A percentile compares a stretch with the other conserved stretches of the same genome.
Evolutionary conservation across 2,888 invertebrate genomes (phyloP).

Genomic region (Cylindroiulus punctatus): DNA sequence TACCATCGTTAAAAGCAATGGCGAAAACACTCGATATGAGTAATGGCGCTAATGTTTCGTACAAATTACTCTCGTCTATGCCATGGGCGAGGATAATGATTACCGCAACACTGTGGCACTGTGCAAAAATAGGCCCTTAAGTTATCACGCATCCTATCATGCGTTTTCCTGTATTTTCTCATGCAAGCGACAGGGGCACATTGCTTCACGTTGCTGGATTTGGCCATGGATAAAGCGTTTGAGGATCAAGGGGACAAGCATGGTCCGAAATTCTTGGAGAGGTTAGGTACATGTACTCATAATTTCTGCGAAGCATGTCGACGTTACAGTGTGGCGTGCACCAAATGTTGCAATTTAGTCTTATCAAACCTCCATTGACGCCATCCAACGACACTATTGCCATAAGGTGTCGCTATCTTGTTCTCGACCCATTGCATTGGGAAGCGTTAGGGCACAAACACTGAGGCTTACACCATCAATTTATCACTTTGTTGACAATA

Average conservation of each 20-base stretch:
- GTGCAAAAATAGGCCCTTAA: slow-evolving; percentile 29
- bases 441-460: slow-evolving; percentile 17
- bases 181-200: neutral
- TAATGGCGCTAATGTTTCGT: slow-evolving; percentile 45
- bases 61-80: slow-evolving; percentile 13
- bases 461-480: slow-evolving; percentile 4
- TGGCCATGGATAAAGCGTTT: neutral
- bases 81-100: slow-evolving; percentile 33
- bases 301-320: neutral
- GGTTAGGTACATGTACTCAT: neutral
- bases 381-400: slow-evolving; percentile 30
- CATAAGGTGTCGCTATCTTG: slow-evolving; percentile 45
- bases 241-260: neutral
- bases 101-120: neutral
- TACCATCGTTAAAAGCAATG: slow-evolving; percentile 3
- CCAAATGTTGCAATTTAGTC: slow-evolving; percentile 34
- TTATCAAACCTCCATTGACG: slow-evolving; percentile 39
- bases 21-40: slow-evolving; percentile 40
- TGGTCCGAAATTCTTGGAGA: neutral
- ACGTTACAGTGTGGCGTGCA: slow-evolving; percentile 36
- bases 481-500: slow-evolving; percentile 27
- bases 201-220: neutral
- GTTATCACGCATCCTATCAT: neutral
- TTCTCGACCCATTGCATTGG: neutral
- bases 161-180: neutral